Evolutionary conservation across 2,888 invertebrate species (phyloP).

Genomic region (Pyrrhia umbra): DNA sequence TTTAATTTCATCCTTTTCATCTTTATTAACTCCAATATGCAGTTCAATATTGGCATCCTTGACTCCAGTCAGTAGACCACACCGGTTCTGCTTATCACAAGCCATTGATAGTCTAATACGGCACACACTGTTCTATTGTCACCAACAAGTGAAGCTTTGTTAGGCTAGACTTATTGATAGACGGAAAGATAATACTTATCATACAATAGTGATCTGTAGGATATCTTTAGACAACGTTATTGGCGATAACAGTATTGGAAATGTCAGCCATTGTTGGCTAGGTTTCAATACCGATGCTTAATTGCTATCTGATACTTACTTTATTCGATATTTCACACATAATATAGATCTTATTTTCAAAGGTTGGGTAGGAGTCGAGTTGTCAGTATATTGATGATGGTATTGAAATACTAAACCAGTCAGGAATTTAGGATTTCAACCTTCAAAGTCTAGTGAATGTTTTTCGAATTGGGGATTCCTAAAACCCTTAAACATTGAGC

Average conservation of each 20-base stretch:
- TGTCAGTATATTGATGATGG: background rate
- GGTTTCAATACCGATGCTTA: conserved; percentile 23
- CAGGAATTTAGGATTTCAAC: background rate
- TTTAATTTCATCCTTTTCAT: conserved; percentile 8
- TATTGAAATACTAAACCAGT: background rate
- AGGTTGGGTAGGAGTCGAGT: background rate
- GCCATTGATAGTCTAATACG: conserved; percentile 50
- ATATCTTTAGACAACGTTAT: conserved; percentile 44
- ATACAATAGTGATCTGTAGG: conserved; percentile 45
- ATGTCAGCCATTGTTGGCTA: conserved; percentile 21
- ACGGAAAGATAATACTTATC: conserved; percentile 55
- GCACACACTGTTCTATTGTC: conserved; percentile 44
- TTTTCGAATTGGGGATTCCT: background rate
- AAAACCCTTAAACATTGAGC: background rate
- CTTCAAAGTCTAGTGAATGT: background rate
- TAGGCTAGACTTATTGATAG: conserved; percentile 57
- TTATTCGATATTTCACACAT: conserved; percentile 12
- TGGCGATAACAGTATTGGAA: conserved; percentile 46
- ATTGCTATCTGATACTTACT: conserved; percentile 47
- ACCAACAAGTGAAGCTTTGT: conserved; percentile 53
- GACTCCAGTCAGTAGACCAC: conserved; percentile 26
- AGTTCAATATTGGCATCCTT: conserved; percentile 17
- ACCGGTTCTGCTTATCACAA: conserved; percentile 20
- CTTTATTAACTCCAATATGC: conserved; percentile 21
- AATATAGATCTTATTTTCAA: background rate